These are phyloP conservation scores for Chiroxiphia lanceolata DNA, from an alignment of 2,797 vertebrate genomes.

Conservation along the genomic window DNA sequence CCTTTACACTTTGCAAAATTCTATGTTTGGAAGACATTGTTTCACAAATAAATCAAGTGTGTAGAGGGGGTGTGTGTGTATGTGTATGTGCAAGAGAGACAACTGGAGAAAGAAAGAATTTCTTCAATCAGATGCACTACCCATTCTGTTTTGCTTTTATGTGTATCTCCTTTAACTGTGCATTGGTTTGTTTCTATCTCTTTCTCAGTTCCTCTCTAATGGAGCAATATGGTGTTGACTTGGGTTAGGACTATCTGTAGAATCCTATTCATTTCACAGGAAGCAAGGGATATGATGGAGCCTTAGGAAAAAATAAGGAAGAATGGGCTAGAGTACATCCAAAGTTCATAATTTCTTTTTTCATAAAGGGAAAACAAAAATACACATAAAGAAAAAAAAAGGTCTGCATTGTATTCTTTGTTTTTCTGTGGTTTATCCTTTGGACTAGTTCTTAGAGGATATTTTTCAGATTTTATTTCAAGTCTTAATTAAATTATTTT, in stretches of 20 bases:
- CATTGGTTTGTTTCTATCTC: not conserved
- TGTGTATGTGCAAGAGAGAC: not conserved
- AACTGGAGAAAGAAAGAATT: slow-evolving; percentile 36
- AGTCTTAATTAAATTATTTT: not conserved
- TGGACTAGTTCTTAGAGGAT: not conserved
- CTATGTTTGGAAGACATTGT: slow-evolving; percentile 71
- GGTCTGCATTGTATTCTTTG: not conserved
- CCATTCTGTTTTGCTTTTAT: slow-evolving; percentile 33
- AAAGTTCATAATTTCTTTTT: not conserved
- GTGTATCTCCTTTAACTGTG: not conserved
- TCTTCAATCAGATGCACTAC: slow-evolving; percentile 41
- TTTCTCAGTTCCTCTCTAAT: not conserved
- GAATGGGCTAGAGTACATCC: not conserved
- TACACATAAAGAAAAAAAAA: not conserved
- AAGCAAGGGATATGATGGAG: not conserved
- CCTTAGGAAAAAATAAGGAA: not conserved
- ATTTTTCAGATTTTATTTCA: not conserved
- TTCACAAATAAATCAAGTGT: slow-evolving; percentile 75
- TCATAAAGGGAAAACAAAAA: not conserved
- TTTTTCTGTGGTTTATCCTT: not conserved
- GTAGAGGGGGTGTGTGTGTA: not conserved
- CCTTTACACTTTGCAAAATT: slow-evolving; percentile 70
- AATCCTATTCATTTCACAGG: not conserved
- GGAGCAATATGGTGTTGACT: not conserved
- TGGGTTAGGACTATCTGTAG: not conserved